Conservation (phyloP, 2,113 vertebrate species). For the western clawed frog (Xenopus tropicalis) region DNA sequence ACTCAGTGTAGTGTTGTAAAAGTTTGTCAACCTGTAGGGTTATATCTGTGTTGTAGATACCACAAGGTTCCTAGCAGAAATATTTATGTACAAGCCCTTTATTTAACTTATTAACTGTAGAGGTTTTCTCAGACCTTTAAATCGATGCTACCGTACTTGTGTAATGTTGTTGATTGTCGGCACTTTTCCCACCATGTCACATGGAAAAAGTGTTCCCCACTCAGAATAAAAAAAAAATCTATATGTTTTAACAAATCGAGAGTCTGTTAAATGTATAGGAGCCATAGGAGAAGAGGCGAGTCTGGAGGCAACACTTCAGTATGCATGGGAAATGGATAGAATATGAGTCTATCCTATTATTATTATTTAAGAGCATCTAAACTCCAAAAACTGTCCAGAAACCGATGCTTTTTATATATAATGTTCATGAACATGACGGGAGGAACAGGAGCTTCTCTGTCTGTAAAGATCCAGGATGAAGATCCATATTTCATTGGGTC, state of each 20-base stretch:
- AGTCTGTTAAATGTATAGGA: conserved; percentile 15
- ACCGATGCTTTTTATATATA: too few species aligned
- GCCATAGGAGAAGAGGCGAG: too few species aligned
- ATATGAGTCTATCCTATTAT: too few species aligned
- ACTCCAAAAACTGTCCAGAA: too few species aligned
- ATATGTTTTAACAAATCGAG: conserved; percentile 68
- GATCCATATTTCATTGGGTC: too few species aligned
- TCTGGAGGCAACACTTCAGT: too few species aligned
- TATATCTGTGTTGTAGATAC: conserved; percentile 89
- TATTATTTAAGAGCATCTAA: too few species aligned
- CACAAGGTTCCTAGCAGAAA: conserved; percentile 88
- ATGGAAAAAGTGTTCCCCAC: conserved; percentile 66
- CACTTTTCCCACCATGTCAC: conserved; percentile 79
- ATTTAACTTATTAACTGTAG: conserved; percentile 84
- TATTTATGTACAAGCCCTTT: conserved; percentile 95
- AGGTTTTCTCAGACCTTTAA: conserved; percentile 73
- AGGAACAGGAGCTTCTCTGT: too few species aligned
- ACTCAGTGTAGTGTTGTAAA: conserved; percentile 96
- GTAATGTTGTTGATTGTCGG: conserved; percentile 83
- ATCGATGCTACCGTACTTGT: conserved; percentile 76
- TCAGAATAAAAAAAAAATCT: conserved; percentile 73
- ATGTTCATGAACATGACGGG: too few species aligned
- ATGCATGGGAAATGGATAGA: too few species aligned
- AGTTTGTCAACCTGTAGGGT: conserved; percentile 92
- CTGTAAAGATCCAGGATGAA: too few species aligned